Evolutionary conservation across 2,888 invertebrate genomes (phyloP), one percentile per base, ranked within the genome.

Genomic region (Peribatodes rhomboidaria): DNA sequence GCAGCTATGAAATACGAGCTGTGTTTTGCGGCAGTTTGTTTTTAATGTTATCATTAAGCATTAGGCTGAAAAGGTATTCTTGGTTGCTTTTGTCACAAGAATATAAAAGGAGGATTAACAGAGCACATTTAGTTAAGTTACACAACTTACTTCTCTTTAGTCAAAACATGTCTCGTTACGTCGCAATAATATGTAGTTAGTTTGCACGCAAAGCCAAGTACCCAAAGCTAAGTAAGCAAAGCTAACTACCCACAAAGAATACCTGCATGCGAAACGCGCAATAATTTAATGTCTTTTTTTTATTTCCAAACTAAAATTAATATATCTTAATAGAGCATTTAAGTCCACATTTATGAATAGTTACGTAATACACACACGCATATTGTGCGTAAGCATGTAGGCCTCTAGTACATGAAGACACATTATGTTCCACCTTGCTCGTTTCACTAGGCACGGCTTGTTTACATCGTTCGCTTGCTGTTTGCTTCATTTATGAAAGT

Each of bases 41-140:
- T 60, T 54, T 54, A 55, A 55, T 55, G 54, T 41, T 55, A 49
- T 55, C 41, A 61, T 55, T 61, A 55, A 39, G 61, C 35, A 53
- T 44, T 16, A 60, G 53, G 53, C 53, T 46, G 60, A 46, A 44
- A 60, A 46, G 53, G 53, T 44, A 39, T 59, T 49, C 47, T 47
- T 16, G 14, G 49, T 33, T 16, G 11, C 10, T 11, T 57, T 57
- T 50, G 49, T 33, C n/a, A 13, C n/a, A 6, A 52, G 35, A 37
- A 27, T 22, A 49, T 27, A 37, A 49, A 57, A 57, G 14, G 13
- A 31, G 31, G 47, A 31, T 49, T 49, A 49, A 49, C 47, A 31
- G 16, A 49, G 16, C 11, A 31, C 1, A 49, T 31, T 16, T 31
- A 49, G 47, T 49, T 27, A 27, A 27, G 14, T 46, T 46, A 22